Percentiles rank a stretch among this genome's conserved stretches.
Evolutionary conservation across 2,888 invertebrate species (phyloP).

Genomic region (Tyria jacobaeae): DNA sequence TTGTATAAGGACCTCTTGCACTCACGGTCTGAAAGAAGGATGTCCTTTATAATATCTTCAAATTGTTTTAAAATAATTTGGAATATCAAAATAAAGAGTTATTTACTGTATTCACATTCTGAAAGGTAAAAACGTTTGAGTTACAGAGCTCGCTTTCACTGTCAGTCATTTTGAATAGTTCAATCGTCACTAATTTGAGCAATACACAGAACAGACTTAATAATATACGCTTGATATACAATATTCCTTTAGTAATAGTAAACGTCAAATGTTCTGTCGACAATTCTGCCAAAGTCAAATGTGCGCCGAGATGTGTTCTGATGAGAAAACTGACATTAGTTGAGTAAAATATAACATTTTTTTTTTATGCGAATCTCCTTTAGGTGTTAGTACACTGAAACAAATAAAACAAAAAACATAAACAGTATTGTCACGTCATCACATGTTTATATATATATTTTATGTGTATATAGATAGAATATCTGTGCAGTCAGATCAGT

Average conservation of each 20-base stretch:
- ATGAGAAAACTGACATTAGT: too few species aligned
- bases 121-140: constrained; percentile 55
- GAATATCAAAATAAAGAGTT: background rate
- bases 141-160: constrained; percentile 66
- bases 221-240: background rate
- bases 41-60: background rate
- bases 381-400: too few species aligned
- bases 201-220: background rate
- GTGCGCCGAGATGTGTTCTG: too few species aligned
- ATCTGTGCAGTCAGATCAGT: too few species aligned
- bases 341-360: too few species aligned
- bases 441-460: too few species aligned
- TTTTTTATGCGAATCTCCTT: too few species aligned
- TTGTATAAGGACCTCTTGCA: constrained; percentile 64
- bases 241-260: background rate
- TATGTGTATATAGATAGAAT: too few species aligned
- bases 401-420: too few species aligned
- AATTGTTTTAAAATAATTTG: background rate
- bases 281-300: too few species aligned
- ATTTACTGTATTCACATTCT: constrained; percentile 65
- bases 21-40: constrained; percentile 60
- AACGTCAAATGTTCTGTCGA: background rate
- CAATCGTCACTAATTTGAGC: background rate
- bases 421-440: too few species aligned
- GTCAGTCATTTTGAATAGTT: constrained; percentile 52